Conservation (phyloP, 1,140 invertebrate genomes). For the Plutomurus gul region DNA sequence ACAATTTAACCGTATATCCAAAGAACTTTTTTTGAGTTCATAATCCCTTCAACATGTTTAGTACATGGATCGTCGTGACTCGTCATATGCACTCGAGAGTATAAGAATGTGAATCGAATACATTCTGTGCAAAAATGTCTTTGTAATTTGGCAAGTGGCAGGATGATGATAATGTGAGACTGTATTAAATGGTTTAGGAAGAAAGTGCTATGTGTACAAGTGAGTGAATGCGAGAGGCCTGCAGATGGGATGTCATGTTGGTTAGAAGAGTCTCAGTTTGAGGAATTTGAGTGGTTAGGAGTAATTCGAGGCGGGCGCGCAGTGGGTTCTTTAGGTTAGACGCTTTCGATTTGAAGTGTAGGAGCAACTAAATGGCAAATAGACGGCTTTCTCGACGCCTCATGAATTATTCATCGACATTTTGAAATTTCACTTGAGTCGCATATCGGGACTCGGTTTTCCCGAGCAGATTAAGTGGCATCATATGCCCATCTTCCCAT, state of each 20-base stretch:
- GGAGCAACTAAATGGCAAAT: slow-evolving; percentile 44
- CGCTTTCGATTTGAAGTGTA: slow-evolving; percentile 43
- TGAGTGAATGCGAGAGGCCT: slow-evolving; percentile 27
- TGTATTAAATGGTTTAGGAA: neutral
- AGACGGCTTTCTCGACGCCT: slow-evolving; percentile 48
- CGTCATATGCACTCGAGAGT: no score
- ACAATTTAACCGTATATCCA: no score
- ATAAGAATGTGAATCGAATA: no score
- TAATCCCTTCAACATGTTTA: no score
- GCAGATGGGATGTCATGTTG: slow-evolving; percentile 7
- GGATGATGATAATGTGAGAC: no score
- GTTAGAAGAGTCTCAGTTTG: neutral
- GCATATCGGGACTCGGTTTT: slow-evolving; percentile 45
- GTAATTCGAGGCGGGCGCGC: slow-evolving; percentile 40
- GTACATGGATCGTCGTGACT: no score
- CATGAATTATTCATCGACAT: slow-evolving; percentile 54
- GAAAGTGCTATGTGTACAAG: neutral
- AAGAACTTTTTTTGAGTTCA: no score
- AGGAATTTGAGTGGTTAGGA: slow-evolving; percentile 25
- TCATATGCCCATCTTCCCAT: slow-evolving; percentile 50
- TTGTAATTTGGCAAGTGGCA: no score
- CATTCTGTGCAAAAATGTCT: no score
- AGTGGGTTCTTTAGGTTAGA: slow-evolving; percentile 31
- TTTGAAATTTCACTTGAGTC: slow-evolving; percentile 54
- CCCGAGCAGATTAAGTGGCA: slow-evolving; percentile 48